Evolutionary conservation across 2,888 invertebrate species (phyloP).

Genomic region (Fragum sueziense): DNA sequence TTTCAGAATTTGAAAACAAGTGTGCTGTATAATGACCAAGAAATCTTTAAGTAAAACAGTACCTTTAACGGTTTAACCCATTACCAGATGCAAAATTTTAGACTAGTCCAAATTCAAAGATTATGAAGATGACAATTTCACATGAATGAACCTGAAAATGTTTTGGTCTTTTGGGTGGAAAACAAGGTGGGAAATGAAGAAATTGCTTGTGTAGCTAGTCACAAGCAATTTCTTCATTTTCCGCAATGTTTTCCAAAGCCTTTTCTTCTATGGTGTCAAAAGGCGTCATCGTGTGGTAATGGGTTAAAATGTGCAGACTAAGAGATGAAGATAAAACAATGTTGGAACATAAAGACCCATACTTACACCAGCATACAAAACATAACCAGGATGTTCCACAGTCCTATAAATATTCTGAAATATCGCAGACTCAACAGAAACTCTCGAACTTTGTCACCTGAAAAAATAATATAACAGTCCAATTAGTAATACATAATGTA

Average conservation of each 20-base stretch:
- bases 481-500: no score
- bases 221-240: background rate
- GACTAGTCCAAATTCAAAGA: background rate
- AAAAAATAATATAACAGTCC: slow-evolving; percentile 22
- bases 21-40: no score
- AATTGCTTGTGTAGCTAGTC: background rate
- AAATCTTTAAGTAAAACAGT: no score
- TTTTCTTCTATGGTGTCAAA: background rate
- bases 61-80: background rate
- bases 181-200: background rate
- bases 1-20: no score
- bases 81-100: slow-evolving; percentile 2
- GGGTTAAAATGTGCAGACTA: background rate
- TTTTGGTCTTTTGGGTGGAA: background rate
- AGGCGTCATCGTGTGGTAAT: no score
- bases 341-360: background rate
- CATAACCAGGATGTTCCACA: slow-evolving; percentile 83
- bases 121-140: background rate
- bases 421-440: slow-evolving; percentile 82
- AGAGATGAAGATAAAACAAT: background rate
- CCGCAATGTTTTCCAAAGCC: background rate
- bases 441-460: slow-evolving; percentile 82
- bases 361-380: slow-evolving; percentile 83
- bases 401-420: slow-evolving; percentile 82
- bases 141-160: background rate